These are phyloP conservation scores for Eclectus roratus DNA, from an alignment of 2,113 vertebrate species.

Conservation along the genomic window DNA sequence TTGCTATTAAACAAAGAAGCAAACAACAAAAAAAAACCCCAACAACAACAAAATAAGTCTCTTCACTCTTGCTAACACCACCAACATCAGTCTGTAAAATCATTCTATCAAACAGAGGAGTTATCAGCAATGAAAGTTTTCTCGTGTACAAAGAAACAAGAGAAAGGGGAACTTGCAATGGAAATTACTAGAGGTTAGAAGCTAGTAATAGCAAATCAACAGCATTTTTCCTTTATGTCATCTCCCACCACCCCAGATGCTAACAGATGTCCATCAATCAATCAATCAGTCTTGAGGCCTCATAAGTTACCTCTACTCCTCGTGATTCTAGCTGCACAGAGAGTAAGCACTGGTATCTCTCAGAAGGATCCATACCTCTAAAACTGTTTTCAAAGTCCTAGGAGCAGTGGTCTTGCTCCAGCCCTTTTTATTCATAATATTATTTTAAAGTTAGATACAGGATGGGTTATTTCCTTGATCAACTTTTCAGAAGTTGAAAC, in stretches of 20 bases:
- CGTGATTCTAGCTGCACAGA: background rate
- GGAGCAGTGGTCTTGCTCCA: background rate
- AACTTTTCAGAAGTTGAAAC: background rate
- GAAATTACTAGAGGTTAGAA: background rate
- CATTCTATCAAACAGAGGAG: fast-evolving
- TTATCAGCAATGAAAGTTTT: background rate
- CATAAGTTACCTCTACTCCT: background rate
- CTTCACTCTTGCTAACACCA: background rate
- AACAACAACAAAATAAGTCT: background rate
- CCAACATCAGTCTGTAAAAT: background rate
- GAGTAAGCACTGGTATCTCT: background rate
- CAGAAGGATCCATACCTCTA: background rate
- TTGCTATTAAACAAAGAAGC: background rate
- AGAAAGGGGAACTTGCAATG: background rate
- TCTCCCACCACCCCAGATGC: background rate
- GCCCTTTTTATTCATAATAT: background rate
- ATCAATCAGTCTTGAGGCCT: background rate
- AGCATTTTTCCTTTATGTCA: background rate
- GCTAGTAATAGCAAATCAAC: background rate
- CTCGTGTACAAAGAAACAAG: background rate
- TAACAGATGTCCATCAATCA: background rate
- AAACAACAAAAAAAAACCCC: background rate
- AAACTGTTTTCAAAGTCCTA: background rate
- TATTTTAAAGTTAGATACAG: background rate
- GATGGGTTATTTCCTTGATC: background rate